A percentile compares a stretch with the other conserved stretches of the same genome.
These are phyloP conservation scores for Cyprichromis sp. DNA, from an alignment of 2,113 vertebrate genomes.

Conservation along the genomic window DNA sequence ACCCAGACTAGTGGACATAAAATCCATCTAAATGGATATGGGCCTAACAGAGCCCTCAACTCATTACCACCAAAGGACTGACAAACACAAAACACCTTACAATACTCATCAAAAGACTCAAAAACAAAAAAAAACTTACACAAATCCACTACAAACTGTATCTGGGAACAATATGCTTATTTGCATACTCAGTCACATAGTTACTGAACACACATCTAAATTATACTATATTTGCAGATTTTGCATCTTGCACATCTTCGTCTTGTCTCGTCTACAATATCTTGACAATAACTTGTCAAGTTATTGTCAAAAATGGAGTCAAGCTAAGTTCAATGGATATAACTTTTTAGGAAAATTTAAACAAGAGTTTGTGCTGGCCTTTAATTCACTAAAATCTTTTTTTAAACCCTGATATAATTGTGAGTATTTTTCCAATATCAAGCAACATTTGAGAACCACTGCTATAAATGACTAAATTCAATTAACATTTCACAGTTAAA, in stretches of 20 bases:
- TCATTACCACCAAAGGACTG: neutral
- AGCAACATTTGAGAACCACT: neutral
- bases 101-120: neutral
- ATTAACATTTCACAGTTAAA: neutral
- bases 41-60: neutral
- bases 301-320: neutral
- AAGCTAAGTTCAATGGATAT: neutral
- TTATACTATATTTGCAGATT: neutral
- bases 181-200: neutral
- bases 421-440: neutral
- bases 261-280: neutral
- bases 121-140: neutral
- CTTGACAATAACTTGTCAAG: neutral
- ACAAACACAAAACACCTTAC: neutral
- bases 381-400: neutral
- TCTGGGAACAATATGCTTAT: neutral
- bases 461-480: neutral
- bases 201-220: neutral
- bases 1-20: neutral
- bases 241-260: neutral
- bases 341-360: neutral
- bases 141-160: neutral
- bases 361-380: neutral
- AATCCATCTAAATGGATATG: neutral
- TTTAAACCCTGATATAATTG: neutral